phyloP scores from a whole-genome alignment of 1,140 invertebrate species.

The Drosophila arizonae region DNA sequence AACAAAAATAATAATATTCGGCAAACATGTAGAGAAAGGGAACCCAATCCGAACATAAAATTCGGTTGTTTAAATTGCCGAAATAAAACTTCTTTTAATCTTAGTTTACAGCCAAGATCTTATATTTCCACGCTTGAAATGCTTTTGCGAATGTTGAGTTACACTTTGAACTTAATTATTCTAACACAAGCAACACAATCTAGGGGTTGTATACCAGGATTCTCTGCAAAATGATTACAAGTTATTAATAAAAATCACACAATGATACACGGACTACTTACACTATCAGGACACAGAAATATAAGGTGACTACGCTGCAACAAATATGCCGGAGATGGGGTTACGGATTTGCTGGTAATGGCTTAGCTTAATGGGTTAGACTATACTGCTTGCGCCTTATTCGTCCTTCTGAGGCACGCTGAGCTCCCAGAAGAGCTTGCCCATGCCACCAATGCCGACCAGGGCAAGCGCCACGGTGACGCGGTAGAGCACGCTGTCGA shows the following conservation, averaged over 20 bases:
- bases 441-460: slow-evolving; percentile 82
- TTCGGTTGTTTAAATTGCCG: slow-evolving; percentile 3
- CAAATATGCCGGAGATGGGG: slow-evolving; percentile 43
- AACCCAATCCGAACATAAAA: neutral
- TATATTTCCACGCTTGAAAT: slow-evolving; percentile 78
- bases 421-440: slow-evolving; percentile 77
- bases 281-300: slow-evolving; percentile 69
- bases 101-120: slow-evolving; percentile 62
- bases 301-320: slow-evolving; percentile 67
- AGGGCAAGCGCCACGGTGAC: slow-evolving; percentile 83
- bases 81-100: slow-evolving; percentile 14
- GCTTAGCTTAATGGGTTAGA: slow-evolving; percentile 53
- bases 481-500: slow-evolving; percentile 85
- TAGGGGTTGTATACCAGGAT: slow-evolving; percentile 30
- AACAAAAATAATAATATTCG: slow-evolving; percentile 12
- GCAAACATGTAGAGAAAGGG: slow-evolving; percentile 35
- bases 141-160: slow-evolving; percentile 72
- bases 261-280: slow-evolving; percentile 37
- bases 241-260: neutral
- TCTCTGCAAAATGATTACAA: slow-evolving; percentile 40
- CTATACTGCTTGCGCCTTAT: slow-evolving; percentile 36
- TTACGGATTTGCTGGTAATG: slow-evolving; percentile 45
- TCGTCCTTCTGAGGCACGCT: slow-evolving; percentile 71
- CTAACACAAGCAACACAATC: slow-evolving; percentile 57
- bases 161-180: slow-evolving; percentile 60